Evolutionary conservation across 2,797 vertebrate species (phyloP), one percentile per base, ranked within the genome.

Genomic region (Heterohyrax brucei): DNA sequence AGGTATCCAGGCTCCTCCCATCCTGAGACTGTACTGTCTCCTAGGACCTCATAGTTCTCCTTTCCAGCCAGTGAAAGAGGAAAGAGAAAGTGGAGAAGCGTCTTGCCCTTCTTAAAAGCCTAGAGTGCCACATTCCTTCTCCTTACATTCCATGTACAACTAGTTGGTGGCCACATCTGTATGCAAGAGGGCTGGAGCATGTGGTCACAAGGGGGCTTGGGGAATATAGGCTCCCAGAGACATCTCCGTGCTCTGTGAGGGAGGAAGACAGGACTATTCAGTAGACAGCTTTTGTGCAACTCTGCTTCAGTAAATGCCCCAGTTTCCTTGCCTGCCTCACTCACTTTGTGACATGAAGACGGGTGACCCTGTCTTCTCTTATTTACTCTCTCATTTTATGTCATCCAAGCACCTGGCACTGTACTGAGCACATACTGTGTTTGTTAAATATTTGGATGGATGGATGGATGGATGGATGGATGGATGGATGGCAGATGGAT

Each of bases 131-230:
- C 30, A 50, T 50, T 48, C 59, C 28, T 48, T n/a, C n/a, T n/a
- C n/a, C 16, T 79, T 66, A 1, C 33, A 18, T 24, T 28, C 79
- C 39, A 9, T 1, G 16, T 33, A 2, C 53, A n/a, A 21, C 10
- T 22, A 44, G 30, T 1, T n/a, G 2, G 24, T 3, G n/a, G 72
- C 13, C 33, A 22, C 8, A 5, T 24, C 18, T 22, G 59, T 24
- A 1, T 0, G 10, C 26, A 8, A 12, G 18, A 33, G 39, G 26
- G 33, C 86, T 75, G 89, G 30, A 56, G 59, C 44, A 39, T 9
- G 8, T 10, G 3, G 24, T 24, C 39, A 18, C 10, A 9, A 12
- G 39, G 46, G 1, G 1, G 2, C 3, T 30, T 5, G 44, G 3
- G 28, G 66, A 39, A 10, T 64, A 56, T 7, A 50, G 13, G 56